Percentiles rank a stretch among this genome's conserved stretches.
phyloP scores from a whole-genome alignment of 2,888 invertebrate genomes.

The Parasteatoda lunata region DNA sequence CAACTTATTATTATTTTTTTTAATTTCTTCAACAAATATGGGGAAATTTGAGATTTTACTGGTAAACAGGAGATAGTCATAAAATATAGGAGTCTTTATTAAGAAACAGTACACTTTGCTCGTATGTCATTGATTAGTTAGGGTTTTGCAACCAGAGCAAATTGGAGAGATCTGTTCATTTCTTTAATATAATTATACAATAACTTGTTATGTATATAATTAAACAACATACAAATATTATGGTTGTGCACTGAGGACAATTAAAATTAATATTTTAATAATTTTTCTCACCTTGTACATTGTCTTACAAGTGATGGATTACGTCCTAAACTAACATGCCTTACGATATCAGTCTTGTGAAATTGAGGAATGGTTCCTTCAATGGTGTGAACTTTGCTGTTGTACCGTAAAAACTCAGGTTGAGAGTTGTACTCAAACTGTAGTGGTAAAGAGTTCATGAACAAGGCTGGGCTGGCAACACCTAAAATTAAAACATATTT shows the following conservation, averaged over 20 bases:
- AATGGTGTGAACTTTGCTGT: conserved; percentile 79
- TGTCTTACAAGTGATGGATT: conserved; percentile 74
- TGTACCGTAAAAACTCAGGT: conserved; percentile 84
- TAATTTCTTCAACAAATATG: too few species aligned
- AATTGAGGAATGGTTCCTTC: conserved; percentile 80
- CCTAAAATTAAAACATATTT: conserved; percentile 60
- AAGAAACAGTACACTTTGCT: background rate
- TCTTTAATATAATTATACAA: background rate
- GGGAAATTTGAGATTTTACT: too few species aligned
- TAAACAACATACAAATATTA: background rate
- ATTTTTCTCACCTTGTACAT: conserved; percentile 70
- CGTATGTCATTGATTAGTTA: background rate
- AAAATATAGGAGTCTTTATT: too few species aligned
- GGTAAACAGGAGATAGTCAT: too few species aligned
- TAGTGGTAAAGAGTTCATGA: conserved; percentile 74
- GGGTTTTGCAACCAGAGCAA: background rate
- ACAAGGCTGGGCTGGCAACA: conserved; percentile 72
- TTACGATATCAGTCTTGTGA: conserved; percentile 81
- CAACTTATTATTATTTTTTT: too few species aligned
- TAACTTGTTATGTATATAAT: background rate
- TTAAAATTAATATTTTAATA: background rate
- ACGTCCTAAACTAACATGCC: conserved; percentile 85
- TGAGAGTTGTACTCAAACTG: conserved; percentile 85
- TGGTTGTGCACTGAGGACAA: too few species aligned
- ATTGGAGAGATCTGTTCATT: background rate